Evolutionary conservation across 2,797 vertebrate species (phyloP).

Genomic region (Mycteria americana): DNA sequence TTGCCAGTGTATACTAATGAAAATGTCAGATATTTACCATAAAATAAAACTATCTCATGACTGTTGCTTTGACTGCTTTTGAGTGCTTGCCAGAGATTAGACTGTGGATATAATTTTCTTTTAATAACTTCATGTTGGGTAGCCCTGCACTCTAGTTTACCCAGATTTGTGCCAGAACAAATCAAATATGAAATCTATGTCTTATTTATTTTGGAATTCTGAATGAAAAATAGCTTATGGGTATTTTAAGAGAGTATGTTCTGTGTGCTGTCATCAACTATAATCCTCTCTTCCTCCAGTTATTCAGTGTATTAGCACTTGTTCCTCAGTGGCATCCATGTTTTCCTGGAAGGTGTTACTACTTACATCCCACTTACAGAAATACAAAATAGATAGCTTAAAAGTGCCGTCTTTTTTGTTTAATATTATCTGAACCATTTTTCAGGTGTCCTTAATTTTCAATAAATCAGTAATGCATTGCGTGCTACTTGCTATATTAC

Average conservation of each 20-base stretch:
- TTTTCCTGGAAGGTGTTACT: neutral
- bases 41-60: neutral
- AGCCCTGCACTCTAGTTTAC: neutral
- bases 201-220: constrained; percentile 25
- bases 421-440: neutral
- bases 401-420: neutral
- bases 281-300: neutral
- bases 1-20: neutral
- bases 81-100: constrained; percentile 27
- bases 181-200: neutral
- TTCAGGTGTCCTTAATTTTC: neutral
- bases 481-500: neutral
- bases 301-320: neutral
- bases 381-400: neutral
- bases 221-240: constrained; percentile 9
- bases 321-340: neutral
- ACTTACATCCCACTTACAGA: neutral
- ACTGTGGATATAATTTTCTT: constrained; percentile 15
- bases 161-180: constrained; percentile 10
- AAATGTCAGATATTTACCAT: constrained; percentile 25
- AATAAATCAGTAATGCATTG: neutral
- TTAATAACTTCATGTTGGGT: constrained; percentile 3
- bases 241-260: constrained; percentile 21
- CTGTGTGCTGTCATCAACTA: neutral
- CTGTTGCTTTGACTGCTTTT: constrained; percentile 7